These are phyloP conservation scores for Amphiprion ocellaris DNA, from an alignment of 2,113 vertebrate species.

Conservation along the genomic window DNA sequence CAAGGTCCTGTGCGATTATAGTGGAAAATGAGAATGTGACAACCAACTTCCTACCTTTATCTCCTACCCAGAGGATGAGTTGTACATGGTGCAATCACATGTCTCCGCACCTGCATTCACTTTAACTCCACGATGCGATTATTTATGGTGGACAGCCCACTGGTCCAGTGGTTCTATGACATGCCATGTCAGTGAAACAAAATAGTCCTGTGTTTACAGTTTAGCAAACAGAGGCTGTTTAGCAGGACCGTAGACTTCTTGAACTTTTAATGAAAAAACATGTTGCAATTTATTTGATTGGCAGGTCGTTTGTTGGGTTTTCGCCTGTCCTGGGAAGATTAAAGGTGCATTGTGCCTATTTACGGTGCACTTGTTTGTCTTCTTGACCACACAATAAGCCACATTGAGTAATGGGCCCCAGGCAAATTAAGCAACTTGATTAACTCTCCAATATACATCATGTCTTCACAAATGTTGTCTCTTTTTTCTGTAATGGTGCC, in stretches of 20 bases:
- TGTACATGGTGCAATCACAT: conserved; percentile 76
- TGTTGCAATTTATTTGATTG: conserved; percentile 69
- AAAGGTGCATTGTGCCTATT: conserved; percentile 51
- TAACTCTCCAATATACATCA: conserved; percentile 68
- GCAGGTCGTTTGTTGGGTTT: conserved; percentile 52
- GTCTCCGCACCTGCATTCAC: conserved; percentile 90
- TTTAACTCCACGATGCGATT: conserved; percentile 86
- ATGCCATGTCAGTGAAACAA: conserved; percentile 6
- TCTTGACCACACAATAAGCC: conserved; percentile 68
- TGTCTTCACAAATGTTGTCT: conserved; percentile 66
- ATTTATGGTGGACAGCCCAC: conserved; percentile 94
- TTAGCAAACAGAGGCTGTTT: conserved; percentile 49
- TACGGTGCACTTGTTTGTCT: conserved; percentile 53
- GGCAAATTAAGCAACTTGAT: conserved; percentile 71
- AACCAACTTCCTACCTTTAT: conserved; percentile 43
- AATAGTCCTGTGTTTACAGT: conserved; percentile 53
- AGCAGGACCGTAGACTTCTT: conserved; percentile 43
- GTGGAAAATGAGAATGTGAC: conserved; percentile 4
- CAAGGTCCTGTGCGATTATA: background rate
- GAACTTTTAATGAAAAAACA: conserved; percentile 74
- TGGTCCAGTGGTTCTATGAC: conserved; percentile 84
- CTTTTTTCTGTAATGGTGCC: conserved; percentile 61
- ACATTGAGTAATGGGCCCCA: conserved; percentile 56
- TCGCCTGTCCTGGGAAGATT: conserved; percentile 47
- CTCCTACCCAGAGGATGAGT: conserved; percentile 86